Percentiles rank a stretch among this genome's conserved stretches.
Conservation (phyloP, 2,888 invertebrate species). For the Acleris literana region DNA sequence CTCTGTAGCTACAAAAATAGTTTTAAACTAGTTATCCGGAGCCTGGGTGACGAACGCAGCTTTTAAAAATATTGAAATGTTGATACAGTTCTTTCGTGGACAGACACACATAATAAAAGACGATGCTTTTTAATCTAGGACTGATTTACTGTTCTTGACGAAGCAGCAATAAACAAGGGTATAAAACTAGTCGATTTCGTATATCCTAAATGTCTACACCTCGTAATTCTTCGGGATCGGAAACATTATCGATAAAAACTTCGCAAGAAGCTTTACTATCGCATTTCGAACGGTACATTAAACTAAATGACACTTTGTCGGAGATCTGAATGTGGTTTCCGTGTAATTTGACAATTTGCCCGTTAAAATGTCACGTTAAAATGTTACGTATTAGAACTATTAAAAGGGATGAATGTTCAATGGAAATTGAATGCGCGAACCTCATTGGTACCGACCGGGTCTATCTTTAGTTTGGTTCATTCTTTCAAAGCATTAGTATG, state of each 20-base stretch:
- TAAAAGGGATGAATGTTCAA: not conserved
- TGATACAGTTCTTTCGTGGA: too few relatives aligned
- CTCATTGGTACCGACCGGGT: too few relatives aligned
- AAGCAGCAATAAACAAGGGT: not conserved
- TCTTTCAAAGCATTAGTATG: too few relatives aligned
- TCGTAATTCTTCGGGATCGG: constrained; percentile 2
- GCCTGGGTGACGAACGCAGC: too few relatives aligned
- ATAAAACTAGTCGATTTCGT: not conserved
- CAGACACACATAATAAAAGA: too few relatives aligned
- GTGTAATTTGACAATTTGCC: constrained; percentile 23
- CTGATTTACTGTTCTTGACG: not conserved
- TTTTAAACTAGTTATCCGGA: too few relatives aligned
- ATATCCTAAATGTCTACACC: not conserved
- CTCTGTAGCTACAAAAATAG: too few relatives aligned
- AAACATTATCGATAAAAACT: constrained; percentile 19
- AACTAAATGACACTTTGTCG: constrained; percentile 26
- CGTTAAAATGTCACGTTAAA: constrained; percentile 12
- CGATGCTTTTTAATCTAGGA: too few relatives aligned
- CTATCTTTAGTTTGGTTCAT: too few relatives aligned
- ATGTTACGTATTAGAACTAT: too few relatives aligned
- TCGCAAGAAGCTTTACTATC: constrained; percentile 30
- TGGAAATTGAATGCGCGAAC: not conserved
- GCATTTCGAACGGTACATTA: constrained; percentile 31
- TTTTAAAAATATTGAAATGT: too few relatives aligned
- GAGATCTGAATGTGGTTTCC: constrained; percentile 36